Conservation (phyloP, 92 coral and sea anemone species). For the Phymanthus crucifer region DNA sequence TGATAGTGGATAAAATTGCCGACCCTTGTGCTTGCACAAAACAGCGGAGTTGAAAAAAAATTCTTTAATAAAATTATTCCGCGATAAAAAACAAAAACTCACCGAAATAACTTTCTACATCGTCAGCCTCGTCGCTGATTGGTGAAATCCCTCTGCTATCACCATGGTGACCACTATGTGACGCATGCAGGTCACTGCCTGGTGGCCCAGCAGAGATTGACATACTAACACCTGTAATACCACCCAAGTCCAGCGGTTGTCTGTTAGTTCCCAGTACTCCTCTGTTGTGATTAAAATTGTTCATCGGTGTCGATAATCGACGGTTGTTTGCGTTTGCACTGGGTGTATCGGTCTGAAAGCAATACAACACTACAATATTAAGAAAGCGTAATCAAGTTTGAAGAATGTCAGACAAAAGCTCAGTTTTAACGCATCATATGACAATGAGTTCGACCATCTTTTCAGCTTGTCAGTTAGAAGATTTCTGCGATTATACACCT, state of each 20-base stretch:
- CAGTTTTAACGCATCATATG: too few relatives aligned
- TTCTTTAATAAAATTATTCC: neutral
- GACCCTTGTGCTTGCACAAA: too few relatives aligned
- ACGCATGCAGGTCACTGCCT: slow-evolving; percentile 59
- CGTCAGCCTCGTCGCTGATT: slow-evolving; percentile 69
- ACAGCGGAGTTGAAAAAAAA: too few relatives aligned
- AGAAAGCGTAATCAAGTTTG: neutral
- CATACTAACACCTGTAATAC: slow-evolving; percentile 94
- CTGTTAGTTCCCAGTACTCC: slow-evolving; percentile 68
- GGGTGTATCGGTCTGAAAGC: slow-evolving; percentile 55
- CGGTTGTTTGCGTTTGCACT: slow-evolving; percentile 47
- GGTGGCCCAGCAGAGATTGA: slow-evolving; percentile 81
- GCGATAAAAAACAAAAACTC: slow-evolving; percentile 1
- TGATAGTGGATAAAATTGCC: neutral
- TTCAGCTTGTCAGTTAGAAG: too few relatives aligned
- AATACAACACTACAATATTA: too few relatives aligned
- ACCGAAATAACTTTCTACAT: slow-evolving; percentile 59
- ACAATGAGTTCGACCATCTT: too few relatives aligned
- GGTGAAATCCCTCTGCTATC: slow-evolving; percentile 73
- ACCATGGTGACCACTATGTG: slow-evolving; percentile 57
- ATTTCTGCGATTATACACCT: too few relatives aligned
- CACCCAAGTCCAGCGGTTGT: slow-evolving; percentile 75
- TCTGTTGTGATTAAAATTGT: slow-evolving; percentile 34
- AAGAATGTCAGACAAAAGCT: neutral
- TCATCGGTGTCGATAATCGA: slow-evolving; percentile 82